Evolutionary conservation across 2,888 invertebrate species (phyloP).

Genomic region (Lasiommata megera): DNA sequence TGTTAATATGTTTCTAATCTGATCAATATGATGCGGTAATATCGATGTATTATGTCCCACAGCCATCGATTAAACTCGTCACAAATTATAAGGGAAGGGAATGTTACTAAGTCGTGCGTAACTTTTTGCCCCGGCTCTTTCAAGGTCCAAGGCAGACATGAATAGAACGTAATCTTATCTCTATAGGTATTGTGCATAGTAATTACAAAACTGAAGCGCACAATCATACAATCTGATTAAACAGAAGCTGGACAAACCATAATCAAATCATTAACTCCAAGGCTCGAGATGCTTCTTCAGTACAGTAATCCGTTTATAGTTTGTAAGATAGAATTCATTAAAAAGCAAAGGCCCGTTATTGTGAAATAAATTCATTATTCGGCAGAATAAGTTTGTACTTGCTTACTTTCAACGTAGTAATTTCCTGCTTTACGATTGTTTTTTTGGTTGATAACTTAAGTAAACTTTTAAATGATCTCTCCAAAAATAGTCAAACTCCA

Average conservation of each 20-base stretch:
- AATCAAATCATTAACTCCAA: no score
- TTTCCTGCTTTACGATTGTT: neutral
- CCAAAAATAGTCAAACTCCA: no score
- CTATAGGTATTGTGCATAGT: neutral
- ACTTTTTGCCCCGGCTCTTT: conserved; percentile 47
- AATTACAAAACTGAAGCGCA: conserved; percentile 1
- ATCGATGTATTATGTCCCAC: no score
- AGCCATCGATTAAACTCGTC: neutral
- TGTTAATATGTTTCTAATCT: no score
- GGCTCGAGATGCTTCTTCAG: no score
- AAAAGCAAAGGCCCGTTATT: conserved; percentile 10
- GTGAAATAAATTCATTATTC: neutral
- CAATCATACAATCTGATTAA: neutral
- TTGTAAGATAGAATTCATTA: neutral
- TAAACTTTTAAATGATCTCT: no score
- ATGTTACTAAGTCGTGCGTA: conserved; percentile 50
- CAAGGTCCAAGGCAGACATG: conserved; percentile 49
- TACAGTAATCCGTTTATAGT: conserved; percentile 17
- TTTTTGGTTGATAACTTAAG: neutral
- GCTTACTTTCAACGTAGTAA: neutral
- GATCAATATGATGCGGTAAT: no score
- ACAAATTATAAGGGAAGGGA: conserved; percentile 43
- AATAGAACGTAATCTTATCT: neutral
- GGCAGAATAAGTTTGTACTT: neutral
- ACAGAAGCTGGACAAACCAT: neutral